Evolutionary conservation across 2,113 vertebrate species (phyloP), one percentile per base, ranked within the genome.

Genomic region (Podilymbus podiceps): DNA sequence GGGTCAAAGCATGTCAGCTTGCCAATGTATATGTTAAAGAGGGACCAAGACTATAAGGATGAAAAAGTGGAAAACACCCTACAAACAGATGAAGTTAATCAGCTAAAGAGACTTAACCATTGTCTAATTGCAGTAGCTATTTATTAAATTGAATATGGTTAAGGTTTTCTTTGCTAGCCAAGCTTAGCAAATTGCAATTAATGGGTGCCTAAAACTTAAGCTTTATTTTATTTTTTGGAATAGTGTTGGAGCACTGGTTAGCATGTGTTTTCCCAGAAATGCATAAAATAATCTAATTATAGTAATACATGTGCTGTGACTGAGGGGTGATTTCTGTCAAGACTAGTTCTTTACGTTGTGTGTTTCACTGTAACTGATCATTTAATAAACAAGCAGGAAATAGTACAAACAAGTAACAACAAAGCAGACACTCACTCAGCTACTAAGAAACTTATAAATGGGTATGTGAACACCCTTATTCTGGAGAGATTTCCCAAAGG

Each of bases 351-450:
- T 90, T 35, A 44, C 33, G 42, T 75, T 47, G 10, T 73, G 46
- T 59, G 50, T 67, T 91, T 85, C 46, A 6, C 24, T 88, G 71
- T 50, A 91, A 88, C 24, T 77, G 84, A 95, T 91, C 38, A 30
- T 80, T 93, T 76, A 87, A 89, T 73, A 92, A 92, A 82, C 67
- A 81, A 87, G 93, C 47, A 79, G 52, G 60, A 91, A 95, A 71
- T 18, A 62, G 42, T 69, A 86, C 49, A 85, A 97, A 72, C 42
- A 85, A 77, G 58, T 16, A 69, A 33, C 24, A 66, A 18, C 0
- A 0, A 15, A 80, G 38, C 27, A 74, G 53, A 25, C 30, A 69
- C 63, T 80, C 53, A 74, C 94, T 85, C 30, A 80, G 59, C 38
- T 88, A 12, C 73, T 66, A 85, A 42, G 38, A 58, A 67, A 67